These are phyloP conservation scores for Pheosia tremula DNA, from an alignment of 2,888 invertebrate species.

Conservation along the genomic window DNA sequence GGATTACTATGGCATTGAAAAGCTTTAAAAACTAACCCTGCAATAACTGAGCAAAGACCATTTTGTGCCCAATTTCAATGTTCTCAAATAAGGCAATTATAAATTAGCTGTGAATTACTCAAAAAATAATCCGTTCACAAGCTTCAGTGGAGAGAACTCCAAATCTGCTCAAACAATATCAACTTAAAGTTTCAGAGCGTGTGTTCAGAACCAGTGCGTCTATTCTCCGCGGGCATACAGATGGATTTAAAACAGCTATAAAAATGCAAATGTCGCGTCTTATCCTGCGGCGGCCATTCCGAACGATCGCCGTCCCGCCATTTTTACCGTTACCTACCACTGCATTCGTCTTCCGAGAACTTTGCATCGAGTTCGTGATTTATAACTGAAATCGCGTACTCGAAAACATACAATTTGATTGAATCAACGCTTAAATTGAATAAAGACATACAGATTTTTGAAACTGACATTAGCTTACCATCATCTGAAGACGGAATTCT, in stretches of 20 bases:
- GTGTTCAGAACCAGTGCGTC: constrained; percentile 17
- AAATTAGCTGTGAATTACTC: too few relatives aligned
- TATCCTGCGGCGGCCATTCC: constrained; percentile 46
- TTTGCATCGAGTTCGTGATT: constrained; percentile 22
- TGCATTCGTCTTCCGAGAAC: constrained; percentile 64
- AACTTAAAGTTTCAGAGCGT: constrained; percentile 17
- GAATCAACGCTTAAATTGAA: not conserved
- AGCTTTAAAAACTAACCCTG: too few relatives aligned
- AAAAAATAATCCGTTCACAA: not conserved
- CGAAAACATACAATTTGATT: not conserved
- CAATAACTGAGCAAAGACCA: too few relatives aligned
- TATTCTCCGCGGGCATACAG: constrained; percentile 29
- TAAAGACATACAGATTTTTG: not conserved
- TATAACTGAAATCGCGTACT: not conserved
- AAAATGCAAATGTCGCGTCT: constrained; percentile 45
- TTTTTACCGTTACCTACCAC: constrained; percentile 40
- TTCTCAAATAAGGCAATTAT: too few relatives aligned
- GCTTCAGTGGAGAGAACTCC: not conserved
- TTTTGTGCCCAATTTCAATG: too few relatives aligned
- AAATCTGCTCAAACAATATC: not conserved
- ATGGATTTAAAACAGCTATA: constrained; percentile 41
- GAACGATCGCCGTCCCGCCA: constrained; percentile 43
- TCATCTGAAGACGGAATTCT: too few relatives aligned
- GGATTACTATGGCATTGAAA: too few relatives aligned
- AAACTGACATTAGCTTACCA: not conserved